phyloP scores from a whole-genome alignment of 2,113 vertebrate species.

The Scomber japonicus region DNA sequence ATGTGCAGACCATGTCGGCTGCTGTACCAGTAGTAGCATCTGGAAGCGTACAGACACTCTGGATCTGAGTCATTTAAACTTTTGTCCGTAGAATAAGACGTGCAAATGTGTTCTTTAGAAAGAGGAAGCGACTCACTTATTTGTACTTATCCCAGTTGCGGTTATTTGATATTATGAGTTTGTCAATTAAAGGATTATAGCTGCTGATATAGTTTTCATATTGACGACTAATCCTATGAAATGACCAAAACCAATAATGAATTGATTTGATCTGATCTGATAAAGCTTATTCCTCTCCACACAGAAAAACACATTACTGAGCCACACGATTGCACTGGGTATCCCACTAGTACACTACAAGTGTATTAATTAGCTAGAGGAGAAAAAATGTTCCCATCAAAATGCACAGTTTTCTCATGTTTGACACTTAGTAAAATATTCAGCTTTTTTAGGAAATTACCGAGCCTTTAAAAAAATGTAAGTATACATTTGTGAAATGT shows the following conservation, averaged over 20 bases:
- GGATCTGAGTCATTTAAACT: slow-evolving; percentile 8
- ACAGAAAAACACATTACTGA: background rate
- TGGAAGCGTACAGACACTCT: slow-evolving; percentile 1
- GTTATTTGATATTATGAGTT: slow-evolving; percentile 1
- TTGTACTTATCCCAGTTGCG: background rate
- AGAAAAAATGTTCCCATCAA: background rate
- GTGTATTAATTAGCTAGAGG: background rate
- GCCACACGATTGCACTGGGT: background rate
- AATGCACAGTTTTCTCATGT: background rate
- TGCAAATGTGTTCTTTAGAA: slow-evolving; percentile 8
- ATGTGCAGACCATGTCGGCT: slow-evolving; percentile 33
- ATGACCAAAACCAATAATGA: background rate
- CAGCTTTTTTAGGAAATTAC: background rate
- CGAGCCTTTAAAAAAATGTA: background rate
- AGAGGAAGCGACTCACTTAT: background rate
- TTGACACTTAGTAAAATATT: slow-evolving; percentile 1
- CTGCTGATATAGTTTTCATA: background rate
- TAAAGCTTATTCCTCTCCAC: background rate
- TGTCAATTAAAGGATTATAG: background rate
- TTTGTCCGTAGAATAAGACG: background rate
- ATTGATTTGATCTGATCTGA: background rate
- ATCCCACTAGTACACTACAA: background rate
- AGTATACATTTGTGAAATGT: background rate
- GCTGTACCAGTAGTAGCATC: slow-evolving; percentile 42
- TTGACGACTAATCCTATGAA: background rate